These are phyloP conservation scores for Psilanteris sp. DNA, from an alignment of 1,140 invertebrate genomes.

Conservation along the genomic window DNA sequence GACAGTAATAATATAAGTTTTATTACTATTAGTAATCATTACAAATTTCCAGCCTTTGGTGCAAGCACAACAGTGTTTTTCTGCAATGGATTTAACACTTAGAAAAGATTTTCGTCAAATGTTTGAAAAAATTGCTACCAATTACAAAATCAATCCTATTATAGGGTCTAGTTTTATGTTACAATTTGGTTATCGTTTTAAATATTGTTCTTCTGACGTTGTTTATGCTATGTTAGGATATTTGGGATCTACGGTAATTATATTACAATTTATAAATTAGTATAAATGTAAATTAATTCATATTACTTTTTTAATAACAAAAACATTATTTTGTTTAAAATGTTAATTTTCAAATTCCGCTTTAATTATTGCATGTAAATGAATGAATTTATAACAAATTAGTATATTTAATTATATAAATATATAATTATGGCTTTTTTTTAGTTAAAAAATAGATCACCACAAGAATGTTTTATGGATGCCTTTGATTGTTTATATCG, in stretches of 20 bases:
- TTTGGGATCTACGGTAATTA: slow-evolving; percentile 86
- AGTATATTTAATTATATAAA: no score
- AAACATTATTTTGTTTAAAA: no score
- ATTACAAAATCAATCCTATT: slow-evolving; percentile 89
- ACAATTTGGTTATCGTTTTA: slow-evolving; percentile 90
- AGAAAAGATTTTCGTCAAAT: slow-evolving; percentile 88
- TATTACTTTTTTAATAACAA: no score
- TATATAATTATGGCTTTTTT: slow-evolving; percentile 9
- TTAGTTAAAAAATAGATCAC: slow-evolving; percentile 79
- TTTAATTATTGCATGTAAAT: no score
- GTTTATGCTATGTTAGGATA: slow-evolving; percentile 90
- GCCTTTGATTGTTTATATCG: slow-evolving; percentile 87
- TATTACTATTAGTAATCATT: no score
- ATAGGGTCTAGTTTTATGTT: slow-evolving; percentile 88
- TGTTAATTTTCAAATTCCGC: no score
- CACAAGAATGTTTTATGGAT: slow-evolving; percentile 86
- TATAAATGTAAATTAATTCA: slow-evolving; percentile 31
- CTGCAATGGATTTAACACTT: slow-evolving; percentile 92
- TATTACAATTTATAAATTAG: neutral
- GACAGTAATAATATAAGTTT: no score
- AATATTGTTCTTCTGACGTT: slow-evolving; percentile 90
- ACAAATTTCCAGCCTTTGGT: slow-evolving; percentile 83
- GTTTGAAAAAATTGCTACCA: slow-evolving; percentile 87
- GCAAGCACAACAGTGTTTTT: slow-evolving; percentile 92
- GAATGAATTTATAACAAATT: no score